Base-by-base conservation (phyloP, 2,113 vertebrate genomes). In the Caretta caretta region DNA sequence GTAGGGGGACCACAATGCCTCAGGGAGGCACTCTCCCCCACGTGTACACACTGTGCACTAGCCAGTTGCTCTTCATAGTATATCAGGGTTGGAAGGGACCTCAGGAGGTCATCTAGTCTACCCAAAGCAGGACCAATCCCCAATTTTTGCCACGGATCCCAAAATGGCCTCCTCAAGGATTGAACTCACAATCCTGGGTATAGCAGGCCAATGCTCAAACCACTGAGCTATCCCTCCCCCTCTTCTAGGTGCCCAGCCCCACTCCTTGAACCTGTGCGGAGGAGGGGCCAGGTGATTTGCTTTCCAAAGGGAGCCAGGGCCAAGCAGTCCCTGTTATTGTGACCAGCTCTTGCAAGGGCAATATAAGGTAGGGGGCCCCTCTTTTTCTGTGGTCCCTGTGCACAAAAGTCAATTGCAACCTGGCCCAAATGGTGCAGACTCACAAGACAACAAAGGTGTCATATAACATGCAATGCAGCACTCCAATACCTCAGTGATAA, bases 401-500 rank as follows among this genome's bases (percentile, higher is more conserved):
- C 62, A 35, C 72, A 76, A 46, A 20, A 13, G n/a, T 42, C 38
- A 76, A 76, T 46, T 46, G 42, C 72, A 24, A 46, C 38, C 75
- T 82, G 82, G 31, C 50, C 84, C 10, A 93, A 93, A 85, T 0
- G 2, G 53, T 83, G 90, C 48, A 94, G 78, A 84, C 79, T 8
- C 42, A 72, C 97, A 65, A 92, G 95, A 95, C 56, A 12, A 82
- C 80, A 87, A 86, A 87, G 94, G 57, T 49, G 49, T 95, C 94
- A 90, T 95, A 94, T 59, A 97, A 95, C 92, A 89, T 94, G 81
- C 86, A 97, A 50, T 59, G 89, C 87, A 97, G 90, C 84, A 79
- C 83, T 86, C 93, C 92, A 92, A 94, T 92, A 96, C 89, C 92
- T 96, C 93, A 95, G 96, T 91, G 94, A 96, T 87, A 92, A 95